Evolutionary conservation across 2,888 invertebrate species (phyloP).

Genomic region (Yponomeuta malinellus): DNA sequence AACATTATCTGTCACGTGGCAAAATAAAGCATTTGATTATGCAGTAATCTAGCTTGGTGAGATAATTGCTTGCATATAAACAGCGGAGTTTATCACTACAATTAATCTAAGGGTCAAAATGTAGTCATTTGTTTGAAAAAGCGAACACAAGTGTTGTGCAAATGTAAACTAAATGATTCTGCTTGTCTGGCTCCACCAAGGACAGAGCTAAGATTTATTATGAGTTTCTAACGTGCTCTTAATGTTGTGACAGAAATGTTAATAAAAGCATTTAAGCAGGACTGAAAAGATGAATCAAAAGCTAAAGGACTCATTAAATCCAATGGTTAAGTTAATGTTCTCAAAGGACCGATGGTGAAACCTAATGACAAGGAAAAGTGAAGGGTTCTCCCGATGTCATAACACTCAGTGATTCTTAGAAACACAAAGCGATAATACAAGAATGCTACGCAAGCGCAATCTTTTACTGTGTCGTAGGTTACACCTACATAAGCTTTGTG

Average conservation of each 20-base stretch:
- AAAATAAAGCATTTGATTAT: background rate
- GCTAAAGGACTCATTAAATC: background rate
- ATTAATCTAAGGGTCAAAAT: constrained; percentile 10
- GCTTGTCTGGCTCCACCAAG: background rate
- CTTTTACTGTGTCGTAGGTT: constrained; percentile 33
- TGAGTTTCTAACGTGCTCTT: background rate
- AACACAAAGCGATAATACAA: constrained; percentile 14
- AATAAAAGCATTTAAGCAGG: background rate
- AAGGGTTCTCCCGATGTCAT: constrained; percentile 8
- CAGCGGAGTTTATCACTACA: constrained; percentile 5
- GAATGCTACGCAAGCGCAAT: constrained; percentile 37
- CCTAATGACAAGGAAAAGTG: constrained; percentile 9
- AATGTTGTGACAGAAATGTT: background rate
- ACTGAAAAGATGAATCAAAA: background rate
- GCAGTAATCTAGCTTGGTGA: background rate
- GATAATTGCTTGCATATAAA: constrained; percentile 2
- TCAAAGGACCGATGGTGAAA: background rate
- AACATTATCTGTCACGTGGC: background rate
- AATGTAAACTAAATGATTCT: constrained; percentile 4
- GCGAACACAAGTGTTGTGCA: constrained; percentile 8
- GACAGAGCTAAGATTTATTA: background rate
- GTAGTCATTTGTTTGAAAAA: background rate
- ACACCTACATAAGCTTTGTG: constrained; percentile 47
- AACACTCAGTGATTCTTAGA: constrained; percentile 7
- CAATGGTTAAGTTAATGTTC: background rate